phyloP scores from a whole-genome alignment of 2,797 vertebrate species.

The Sphaeramia orbicularis region DNA sequence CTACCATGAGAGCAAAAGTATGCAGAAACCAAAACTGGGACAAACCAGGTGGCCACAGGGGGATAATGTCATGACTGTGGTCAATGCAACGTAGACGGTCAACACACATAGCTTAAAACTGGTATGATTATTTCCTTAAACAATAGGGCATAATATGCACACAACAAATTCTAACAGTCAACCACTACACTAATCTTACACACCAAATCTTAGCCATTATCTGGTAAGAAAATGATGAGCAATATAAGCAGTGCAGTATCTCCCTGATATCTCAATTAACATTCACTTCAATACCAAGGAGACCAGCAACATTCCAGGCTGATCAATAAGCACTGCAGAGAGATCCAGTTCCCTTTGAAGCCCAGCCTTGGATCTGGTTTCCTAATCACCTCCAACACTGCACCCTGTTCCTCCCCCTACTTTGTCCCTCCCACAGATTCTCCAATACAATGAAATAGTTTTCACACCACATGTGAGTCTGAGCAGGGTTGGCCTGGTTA shows the following conservation, averaged over 20 bases:
- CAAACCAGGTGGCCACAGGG: background rate
- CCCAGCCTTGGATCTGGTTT: constrained; percentile 82
- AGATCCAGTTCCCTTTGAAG: constrained; percentile 82
- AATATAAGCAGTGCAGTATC: constrained; percentile 14
- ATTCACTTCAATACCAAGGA: constrained; percentile 54
- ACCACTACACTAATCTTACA: background rate
- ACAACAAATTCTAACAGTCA: constrained; percentile 8
- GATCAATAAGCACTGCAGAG: constrained; percentile 84
- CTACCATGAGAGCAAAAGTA: constrained; percentile 19
- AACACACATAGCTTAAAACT: too few species aligned
- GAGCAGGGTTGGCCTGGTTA: constrained; percentile 60
- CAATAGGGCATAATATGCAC: background rate
- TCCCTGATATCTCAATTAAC: constrained; percentile 40
- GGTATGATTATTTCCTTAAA: too few species aligned
- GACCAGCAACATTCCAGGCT: constrained; percentile 72
- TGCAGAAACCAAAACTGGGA: constrained; percentile 10
- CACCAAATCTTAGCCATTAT: constrained; percentile 1
- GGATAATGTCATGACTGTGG: too few species aligned
- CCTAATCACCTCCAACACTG: constrained; percentile 79
- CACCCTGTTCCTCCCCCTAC: constrained; percentile 66
- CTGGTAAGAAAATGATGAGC: constrained; percentile 23
- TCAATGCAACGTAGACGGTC: too few species aligned
- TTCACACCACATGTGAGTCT: constrained; percentile 73
- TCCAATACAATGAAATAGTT: constrained; percentile 81
- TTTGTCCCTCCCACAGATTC: constrained; percentile 76